Conservation (phyloP, 2,888 invertebrate genomes). For the Tachina fera region DNA sequence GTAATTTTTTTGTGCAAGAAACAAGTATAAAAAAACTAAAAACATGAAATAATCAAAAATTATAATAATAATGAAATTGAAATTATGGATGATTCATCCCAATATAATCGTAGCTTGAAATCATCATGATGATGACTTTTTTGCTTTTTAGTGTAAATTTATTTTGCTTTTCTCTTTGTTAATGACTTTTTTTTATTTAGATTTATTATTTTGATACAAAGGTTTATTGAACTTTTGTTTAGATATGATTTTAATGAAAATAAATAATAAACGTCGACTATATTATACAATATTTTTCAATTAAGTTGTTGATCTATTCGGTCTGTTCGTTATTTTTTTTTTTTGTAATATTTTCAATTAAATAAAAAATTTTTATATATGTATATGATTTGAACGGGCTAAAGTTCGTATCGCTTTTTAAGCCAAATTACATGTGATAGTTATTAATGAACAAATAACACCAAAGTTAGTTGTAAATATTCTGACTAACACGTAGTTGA, state of each 20-base stretch:
- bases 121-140: neutral
- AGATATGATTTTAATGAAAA: slow-evolving; percentile 25
- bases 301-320: neutral
- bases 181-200: slow-evolving; percentile 32
- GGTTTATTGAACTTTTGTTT: slow-evolving; percentile 59
- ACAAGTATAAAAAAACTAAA: neutral
- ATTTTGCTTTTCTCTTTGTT: slow-evolving; percentile 23
- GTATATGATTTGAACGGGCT: no score
- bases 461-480: no score
- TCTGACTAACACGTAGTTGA: no score
- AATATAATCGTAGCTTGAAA: slow-evolving; percentile 23
- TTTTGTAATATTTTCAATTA: no score
- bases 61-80: slow-evolving; percentile 34
- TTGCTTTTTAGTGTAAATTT: slow-evolving; percentile 10
- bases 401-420: no score
- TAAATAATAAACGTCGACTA: neutral
- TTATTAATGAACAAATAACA: no score
- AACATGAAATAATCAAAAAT: slow-evolving; percentile 18
- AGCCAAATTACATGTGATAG: no score
- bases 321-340: neutral
- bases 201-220: slow-evolving; percentile 30
- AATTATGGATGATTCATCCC: slow-evolving; percentile 54
- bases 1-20: slow-evolving; percentile 11
- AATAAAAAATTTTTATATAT: no score
- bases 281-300: neutral